Evolutionary conservation across 2,113 vertebrate genomes (phyloP), one percentile per base, ranked within the genome.

Genomic region (Sphaerodactylus townsendi): DNA sequence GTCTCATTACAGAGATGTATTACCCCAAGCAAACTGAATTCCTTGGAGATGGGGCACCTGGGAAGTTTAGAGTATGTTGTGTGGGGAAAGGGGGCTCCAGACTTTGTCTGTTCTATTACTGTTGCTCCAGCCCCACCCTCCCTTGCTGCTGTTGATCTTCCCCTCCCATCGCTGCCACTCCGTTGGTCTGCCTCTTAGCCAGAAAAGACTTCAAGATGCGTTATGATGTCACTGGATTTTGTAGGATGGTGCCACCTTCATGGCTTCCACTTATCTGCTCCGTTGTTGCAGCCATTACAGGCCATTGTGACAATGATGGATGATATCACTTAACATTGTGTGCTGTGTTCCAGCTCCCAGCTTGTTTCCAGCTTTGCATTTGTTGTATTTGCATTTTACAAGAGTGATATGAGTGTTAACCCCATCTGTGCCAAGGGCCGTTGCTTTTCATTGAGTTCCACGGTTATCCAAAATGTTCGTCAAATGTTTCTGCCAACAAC

Each of bases 331-430:
- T 64, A 10, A 69, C 33, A 70, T 82, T 37, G 37, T 15, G 72
- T 65, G 15, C 85, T 87, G 1, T 77, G 11, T 59, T 11, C 59
- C 65, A 90, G 62, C 76, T 86, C 33, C 75, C 19, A 0, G 64
- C 74, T 81, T 91, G 77, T 79, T 79, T 80, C 65, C 0, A 74
- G 10, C 83, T 90, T 89, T 73, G 0, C 87, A 85, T 65, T 44
- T 82, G 35, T 28, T 84, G 62, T 64, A n/a, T 4, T 21, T 89
- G 44, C n/a, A 2, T 71, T 66, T 84, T 37, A 35, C 14, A 23
- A 62, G 35, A 44, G 28, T 86, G 84, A 89, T 65, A 35, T 77
- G 15, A 1, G 0, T 44, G 33, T 88, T 71, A 10, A 23, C n/a
- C 91, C 70, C 91, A 84, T 56, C 46, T 79, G 3, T 71, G 44